Evolutionary conservation across 2,113 vertebrate genomes (phyloP), one percentile per base, ranked within the genome.

Genomic region (Oryzias curvinotus): DNA sequence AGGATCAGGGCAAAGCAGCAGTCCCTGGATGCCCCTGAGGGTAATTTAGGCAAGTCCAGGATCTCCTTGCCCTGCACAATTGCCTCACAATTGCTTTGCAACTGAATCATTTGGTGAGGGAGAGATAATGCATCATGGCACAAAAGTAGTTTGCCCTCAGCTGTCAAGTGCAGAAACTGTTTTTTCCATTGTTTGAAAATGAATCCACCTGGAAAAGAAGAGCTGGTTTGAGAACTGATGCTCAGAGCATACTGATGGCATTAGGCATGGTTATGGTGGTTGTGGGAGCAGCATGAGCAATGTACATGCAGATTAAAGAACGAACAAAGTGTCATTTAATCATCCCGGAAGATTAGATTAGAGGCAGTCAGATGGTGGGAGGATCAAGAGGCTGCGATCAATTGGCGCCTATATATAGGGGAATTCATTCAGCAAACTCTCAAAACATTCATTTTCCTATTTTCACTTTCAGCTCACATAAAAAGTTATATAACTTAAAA

Each of bases 171-270:
- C 36, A 93, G 68, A 63, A 90, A 93, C 56, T 90, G 86, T 78
- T 91, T 92, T 80, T 94, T 93, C 93, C 92, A 94, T 60, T 93
- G 92, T 68, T 94, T 94, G 65, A 93, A 93, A 66, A 94, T 81
- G 62, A 93, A 93, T 55, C 93, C 93, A 43, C 92, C 93, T 93
- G 65, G 12, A 67, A 5, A 44, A 25, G 21, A 70, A 53, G 36
- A 15, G 5, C 15, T 44, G 46, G 47, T 48, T 52, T 44, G 57
- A 73, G 48, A 52, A 52, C 59, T 52, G 1, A 48, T 53, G 18
- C n/a, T 28, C 26, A 53, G 30, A 61, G 30, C 30, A 62, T 57
- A 55, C 52, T 57, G 57, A 57, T 50, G 43, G 44, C 45, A 60
- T 61, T 69, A 60, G 47, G 21, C 36, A 7, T 71, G 58, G 60